A percentile compares a stretch with the other conserved stretches of the same genome.
Evolutionary conservation across 2,888 invertebrate species (phyloP).

Genomic region (Eilema griseolum): DNA sequence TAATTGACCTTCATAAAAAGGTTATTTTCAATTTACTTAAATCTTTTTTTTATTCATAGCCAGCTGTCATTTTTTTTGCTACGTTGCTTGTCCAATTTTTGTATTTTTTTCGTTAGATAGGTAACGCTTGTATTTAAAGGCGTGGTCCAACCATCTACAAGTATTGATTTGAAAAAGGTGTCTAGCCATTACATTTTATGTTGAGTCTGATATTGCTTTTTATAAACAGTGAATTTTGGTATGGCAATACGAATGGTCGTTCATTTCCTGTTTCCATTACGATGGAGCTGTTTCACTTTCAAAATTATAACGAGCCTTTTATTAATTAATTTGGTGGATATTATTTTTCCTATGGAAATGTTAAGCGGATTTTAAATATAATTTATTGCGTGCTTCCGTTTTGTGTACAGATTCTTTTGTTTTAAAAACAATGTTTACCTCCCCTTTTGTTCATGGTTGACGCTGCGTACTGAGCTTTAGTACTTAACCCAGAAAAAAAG

Average conservation of each 20-base stretch:
- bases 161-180: no score
- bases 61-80: no score
- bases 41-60: no score
- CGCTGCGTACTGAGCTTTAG: background rate
- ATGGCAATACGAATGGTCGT: background rate
- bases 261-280: background rate
- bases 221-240: background rate
- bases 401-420: background rate
- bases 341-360: background rate
- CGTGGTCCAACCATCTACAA: no score
- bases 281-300: background rate
- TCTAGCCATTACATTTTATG: no score
- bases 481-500: background rate
- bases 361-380: constrained; percentile 3
- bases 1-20: no score
- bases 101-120: no score
- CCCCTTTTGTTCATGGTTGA: background rate
- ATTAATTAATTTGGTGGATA: background rate
- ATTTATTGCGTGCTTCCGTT: background rate
- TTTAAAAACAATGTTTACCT: background rate
- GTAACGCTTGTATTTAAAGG: no score
- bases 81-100: no score
- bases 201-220: background rate
- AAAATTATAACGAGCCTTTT: background rate
- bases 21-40: no score